phyloP scores from a whole-genome alignment of 53 echinoderm and acorn worm genomes.

The Stichopus horrens region DNA sequence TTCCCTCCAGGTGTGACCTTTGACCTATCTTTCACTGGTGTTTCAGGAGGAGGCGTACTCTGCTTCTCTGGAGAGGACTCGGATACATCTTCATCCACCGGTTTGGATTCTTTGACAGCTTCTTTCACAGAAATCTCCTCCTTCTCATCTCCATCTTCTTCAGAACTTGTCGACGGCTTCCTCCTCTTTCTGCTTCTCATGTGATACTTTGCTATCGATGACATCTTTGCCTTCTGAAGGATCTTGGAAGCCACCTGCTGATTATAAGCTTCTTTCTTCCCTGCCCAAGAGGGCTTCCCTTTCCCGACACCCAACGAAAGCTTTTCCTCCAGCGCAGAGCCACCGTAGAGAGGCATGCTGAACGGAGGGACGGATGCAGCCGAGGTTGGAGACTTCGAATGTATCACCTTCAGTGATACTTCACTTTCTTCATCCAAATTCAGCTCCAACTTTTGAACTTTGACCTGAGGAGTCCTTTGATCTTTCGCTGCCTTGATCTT shows the following conservation, averaged over 20 bases:
- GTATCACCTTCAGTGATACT: conserved; percentile 42
- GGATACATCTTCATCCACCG: not conserved
- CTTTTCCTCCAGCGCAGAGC: not conserved
- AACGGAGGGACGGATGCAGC: not conserved
- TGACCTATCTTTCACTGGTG: conserved; percentile 20
- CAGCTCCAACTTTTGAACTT: conserved; percentile 15
- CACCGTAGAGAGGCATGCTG: conserved; percentile 20
- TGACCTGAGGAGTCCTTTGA: not conserved
- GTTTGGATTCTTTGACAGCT: not conserved
- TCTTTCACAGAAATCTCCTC: not conserved
- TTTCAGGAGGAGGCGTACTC: not conserved
- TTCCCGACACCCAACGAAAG: conserved; percentile 11
- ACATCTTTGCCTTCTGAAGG: conserved; percentile 40
- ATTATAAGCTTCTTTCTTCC: conserved; percentile 42
- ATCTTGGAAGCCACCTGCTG: conserved; percentile 42
- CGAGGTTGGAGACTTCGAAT: conserved; percentile 32
- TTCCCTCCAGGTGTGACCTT: not conserved
- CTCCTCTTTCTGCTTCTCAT: not conserved
- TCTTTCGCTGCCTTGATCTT: conserved; percentile 15
- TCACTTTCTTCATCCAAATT: conserved; percentile 44
- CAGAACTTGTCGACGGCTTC: not conserved
- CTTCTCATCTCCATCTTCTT: not conserved
- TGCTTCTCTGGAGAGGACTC: not conserved
- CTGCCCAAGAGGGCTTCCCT: conserved; percentile 40
- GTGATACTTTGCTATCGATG: not conserved